Evolutionary conservation across 2,797 vertebrate species (phyloP), one percentile per base, ranked within the genome.

Genomic region (Spea hammondii): DNA sequence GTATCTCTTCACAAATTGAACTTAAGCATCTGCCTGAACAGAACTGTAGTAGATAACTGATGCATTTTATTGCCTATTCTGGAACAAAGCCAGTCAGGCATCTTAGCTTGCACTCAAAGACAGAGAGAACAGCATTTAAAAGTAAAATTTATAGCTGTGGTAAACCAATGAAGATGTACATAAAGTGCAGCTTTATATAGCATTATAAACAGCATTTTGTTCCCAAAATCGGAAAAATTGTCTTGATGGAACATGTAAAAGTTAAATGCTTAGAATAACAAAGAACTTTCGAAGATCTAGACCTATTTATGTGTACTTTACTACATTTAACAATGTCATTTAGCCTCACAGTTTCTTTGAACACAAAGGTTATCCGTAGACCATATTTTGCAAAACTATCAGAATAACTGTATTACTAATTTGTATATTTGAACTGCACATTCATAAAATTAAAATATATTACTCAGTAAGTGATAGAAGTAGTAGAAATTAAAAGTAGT

Each of bases 21-120:
- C 78, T 79, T 79, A 79, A 79, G 78, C 32, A 79, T 79, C 78
- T 12, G 55, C 71, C 69, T 74, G 71, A 79, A 79, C 72, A 47
- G 65, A 74, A 79, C 48, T 79, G 55, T 69, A 74, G 78, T 68
- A 79, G 78, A 79, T 79, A 79, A 79, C 78, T 65, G 66, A 75
- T 75, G 49, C 44, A 55, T 79, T 69, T 70, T 79, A 74, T 75
- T 79, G 66, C 72, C 44, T 70, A 74, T 47, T 13, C 62, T 75
- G 72, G 50, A 74, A 53, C 4, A 55, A 49, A 65, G 55, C 65
- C 65, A 79, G 78, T 48, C 62, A 74, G 59, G 46, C 47, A 74
- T 65, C 48, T 68, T 79, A 54, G 12, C 6, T 10, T 53, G 65
- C 32, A 12, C 47, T 14, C 49, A 74, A 62, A 74, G 54, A 74